Base-by-base conservation (phyloP, 2,888 invertebrate genomes). In the Drosophila helvetica region DNA sequence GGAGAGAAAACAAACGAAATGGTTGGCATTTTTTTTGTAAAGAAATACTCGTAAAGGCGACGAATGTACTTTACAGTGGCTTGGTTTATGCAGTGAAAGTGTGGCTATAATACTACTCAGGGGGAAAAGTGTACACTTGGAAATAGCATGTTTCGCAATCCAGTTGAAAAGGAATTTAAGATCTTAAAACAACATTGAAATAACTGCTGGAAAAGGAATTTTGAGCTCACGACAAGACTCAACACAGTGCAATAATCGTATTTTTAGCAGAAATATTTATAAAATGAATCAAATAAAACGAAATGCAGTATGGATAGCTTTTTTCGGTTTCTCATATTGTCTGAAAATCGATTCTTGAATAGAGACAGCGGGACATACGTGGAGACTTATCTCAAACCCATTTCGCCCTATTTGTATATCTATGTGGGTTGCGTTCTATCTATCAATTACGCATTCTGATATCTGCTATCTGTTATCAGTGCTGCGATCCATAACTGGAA, bases 391-490 rank as follows among this genome's bases (percentile, higher is more conserved):
- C 48, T 66, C 25, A 3, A 17, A 8, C 48, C 10, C 17, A 18
- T 30, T 61, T 47, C 48, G 50, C 42, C 65, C 67, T 33, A 48
- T 66, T 33, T 22, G 22, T 66, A 19, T 66, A 66, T 66, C 66
- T 66, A 66, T 66, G 25, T 55, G 66, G 66, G 66, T 66, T 66
- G 66, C 54, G 55, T 33, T 54, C 48, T 66, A 66, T 54, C 19
- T 53, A 38, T 38, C 38, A 53, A 64, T 65, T 54, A 33, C 53
- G 66, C 27, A 54, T 50, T 66, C 22, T 33, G 33, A 0, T 33
- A 33, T 33, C 38, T 38, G 38, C 1, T 38, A 38, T 15, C 38
- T n/a, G 38, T n/a, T 38, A 38, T 38, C 38, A 33, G 12, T 15
- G 1, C 1, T 33, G 33, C 12, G 33, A 33, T 33, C 12, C 33